Evolutionary conservation across 1,140 invertebrate genomes (phyloP).

Genomic region (Aporrectodea caliginosa): DNA sequence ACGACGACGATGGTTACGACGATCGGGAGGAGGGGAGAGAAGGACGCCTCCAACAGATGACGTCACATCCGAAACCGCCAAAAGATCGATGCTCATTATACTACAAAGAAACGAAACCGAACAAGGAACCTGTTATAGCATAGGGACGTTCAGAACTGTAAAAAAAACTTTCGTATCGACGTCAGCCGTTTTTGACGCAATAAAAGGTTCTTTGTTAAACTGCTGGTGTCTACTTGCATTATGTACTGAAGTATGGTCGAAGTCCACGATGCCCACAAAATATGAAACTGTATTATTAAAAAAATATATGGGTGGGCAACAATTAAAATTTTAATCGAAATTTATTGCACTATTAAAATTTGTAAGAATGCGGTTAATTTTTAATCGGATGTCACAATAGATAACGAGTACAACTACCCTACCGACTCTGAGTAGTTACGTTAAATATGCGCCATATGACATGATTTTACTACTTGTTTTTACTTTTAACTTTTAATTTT

Average conservation of each 20-base stretch:
- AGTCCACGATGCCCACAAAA: not conserved
- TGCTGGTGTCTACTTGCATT: not conserved
- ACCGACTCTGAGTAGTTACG: too few relatives aligned
- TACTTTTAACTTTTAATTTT: too few relatives aligned
- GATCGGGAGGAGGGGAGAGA: not conserved
- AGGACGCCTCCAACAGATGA: constrained; percentile 1
- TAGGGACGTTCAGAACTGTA: not conserved
- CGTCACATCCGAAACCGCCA: not conserved
- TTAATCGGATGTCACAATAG: too few relatives aligned
- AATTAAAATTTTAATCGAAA: too few relatives aligned
- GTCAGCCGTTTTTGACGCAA: not conserved
- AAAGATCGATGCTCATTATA: not conserved
- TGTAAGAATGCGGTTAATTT: too few relatives aligned
- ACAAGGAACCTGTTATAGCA: too few relatives aligned
- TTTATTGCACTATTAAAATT: too few relatives aligned
- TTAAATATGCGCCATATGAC: too few relatives aligned
- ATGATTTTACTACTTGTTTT: too few relatives aligned
- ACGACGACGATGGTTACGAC: not conserved
- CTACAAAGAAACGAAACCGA: not conserved
- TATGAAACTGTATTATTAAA: too few relatives aligned
- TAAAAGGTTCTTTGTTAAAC: not conserved
- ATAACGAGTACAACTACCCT: too few relatives aligned
- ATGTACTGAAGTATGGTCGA: not conserved
- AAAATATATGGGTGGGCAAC: too few relatives aligned
- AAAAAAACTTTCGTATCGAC: not conserved